Conservation (phyloP, 1,140 invertebrate genomes). For the Neodiprion virginianus region DNA sequence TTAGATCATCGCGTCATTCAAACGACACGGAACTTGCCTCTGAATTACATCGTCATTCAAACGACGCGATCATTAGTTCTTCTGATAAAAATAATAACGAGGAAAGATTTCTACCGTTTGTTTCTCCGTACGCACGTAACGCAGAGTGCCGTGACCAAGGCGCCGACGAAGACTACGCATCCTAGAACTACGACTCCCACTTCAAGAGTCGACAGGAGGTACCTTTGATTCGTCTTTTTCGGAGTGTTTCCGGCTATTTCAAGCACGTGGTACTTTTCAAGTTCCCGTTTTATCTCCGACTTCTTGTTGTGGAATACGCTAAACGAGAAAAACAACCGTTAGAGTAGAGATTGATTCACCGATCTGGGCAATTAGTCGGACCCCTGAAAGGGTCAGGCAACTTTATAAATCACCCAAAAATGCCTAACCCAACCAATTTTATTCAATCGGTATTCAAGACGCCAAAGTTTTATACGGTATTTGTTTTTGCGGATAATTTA, state of each 20-base stretch:
- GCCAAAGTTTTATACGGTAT: too few species aligned
- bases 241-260: constrained; percentile 58
- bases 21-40: too few species aligned
- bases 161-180: constrained; percentile 79
- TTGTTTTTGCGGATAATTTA: too few species aligned
- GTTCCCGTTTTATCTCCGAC: constrained; percentile 65
- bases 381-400: not conserved
- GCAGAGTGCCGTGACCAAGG: constrained; percentile 77
- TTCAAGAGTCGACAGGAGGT: constrained; percentile 76
- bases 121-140: constrained; percentile 73
- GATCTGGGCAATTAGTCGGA: not conserved
- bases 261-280: constrained; percentile 66
- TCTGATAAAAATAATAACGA: constrained; percentile 18
- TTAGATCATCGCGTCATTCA: too few species aligned
- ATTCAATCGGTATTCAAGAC: too few species aligned
- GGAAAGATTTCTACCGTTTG: constrained; percentile 64
- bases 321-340: constrained; percentile 35
- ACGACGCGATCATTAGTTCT: too few species aligned
- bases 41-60: too few species aligned
- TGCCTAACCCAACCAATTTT: not conserved
- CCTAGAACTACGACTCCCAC: constrained; percentile 80
- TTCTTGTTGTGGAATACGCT: constrained; percentile 70
- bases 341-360: constrained; percentile 10
- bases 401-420: not conserved
- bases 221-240: constrained; percentile 57